Evolutionary conservation across 2,797 vertebrate genomes (phyloP).

Genomic region (Semotilus atromaculatus): DNA sequence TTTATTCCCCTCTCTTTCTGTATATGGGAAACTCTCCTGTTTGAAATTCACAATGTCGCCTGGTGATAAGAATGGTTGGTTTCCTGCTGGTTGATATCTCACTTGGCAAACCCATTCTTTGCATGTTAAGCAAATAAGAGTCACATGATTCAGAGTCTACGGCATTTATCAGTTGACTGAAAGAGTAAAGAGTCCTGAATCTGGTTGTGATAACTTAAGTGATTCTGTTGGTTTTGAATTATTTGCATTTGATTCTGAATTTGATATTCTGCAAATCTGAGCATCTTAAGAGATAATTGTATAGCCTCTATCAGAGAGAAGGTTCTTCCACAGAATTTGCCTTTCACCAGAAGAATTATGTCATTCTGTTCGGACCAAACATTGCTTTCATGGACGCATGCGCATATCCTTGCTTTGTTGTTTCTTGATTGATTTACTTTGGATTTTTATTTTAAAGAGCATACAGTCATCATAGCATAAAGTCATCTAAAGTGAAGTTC

Average conservation of each 20-base stretch:
- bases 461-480: neutral
- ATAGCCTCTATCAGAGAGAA: no score
- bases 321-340: constrained; percentile 27
- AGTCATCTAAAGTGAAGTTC: neutral
- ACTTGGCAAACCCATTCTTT: constrained; percentile 60
- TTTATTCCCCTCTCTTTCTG: neutral
- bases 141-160: constrained; percentile 38
- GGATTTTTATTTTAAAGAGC: neutral
- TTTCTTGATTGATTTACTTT: neutral
- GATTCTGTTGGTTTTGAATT: neutral
- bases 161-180: constrained; percentile 28
- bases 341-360: constrained; percentile 18
- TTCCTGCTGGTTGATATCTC: constrained; percentile 21
- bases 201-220: neutral
- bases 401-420: neutral
- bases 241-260: constrained; percentile 11
- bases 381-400: neutral
- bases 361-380: neutral
- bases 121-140: constrained; percentile 67
- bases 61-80: constrained; percentile 10
- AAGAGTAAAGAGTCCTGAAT: neutral
- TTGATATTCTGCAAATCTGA: constrained; percentile 9
- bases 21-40: constrained; percentile 12
- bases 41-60: constrained; percentile 5
- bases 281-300: neutral